These are phyloP conservation scores for Salvator merianae DNA, from an alignment of 2,113 vertebrate species.

Conservation along the genomic window DNA sequence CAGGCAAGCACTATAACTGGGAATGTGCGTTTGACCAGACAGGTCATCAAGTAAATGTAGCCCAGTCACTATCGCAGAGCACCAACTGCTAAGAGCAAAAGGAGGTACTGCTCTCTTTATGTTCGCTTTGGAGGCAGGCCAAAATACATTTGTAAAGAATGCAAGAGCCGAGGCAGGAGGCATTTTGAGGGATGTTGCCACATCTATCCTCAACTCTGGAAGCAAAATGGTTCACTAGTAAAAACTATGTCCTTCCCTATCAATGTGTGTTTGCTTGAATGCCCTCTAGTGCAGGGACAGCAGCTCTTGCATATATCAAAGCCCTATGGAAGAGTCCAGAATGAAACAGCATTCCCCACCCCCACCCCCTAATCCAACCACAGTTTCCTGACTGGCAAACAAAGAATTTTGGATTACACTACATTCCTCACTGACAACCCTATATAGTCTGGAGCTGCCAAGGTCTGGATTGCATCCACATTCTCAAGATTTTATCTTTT, in stretches of 20 bases:
- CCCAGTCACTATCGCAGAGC: not conserved
- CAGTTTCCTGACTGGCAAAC: not conserved
- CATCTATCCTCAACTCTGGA: not conserved
- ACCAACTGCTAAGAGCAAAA: not conserved
- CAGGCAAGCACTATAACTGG: not conserved
- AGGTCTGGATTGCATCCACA: not conserved
- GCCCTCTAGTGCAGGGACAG: not conserved
- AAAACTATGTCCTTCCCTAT: not conserved
- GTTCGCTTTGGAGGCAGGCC: not conserved
- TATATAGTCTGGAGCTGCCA: not conserved
- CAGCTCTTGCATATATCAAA: not conserved
- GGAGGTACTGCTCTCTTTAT: not conserved
- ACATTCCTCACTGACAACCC: not conserved
- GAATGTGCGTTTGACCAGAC: not conserved
- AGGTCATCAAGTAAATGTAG: not conserved
- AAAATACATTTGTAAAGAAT: not conserved
- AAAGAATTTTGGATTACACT: not conserved
- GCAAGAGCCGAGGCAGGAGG: not conserved
- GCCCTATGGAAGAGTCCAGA: not conserved
- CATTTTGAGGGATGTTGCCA: not conserved
- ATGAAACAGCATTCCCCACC: not conserved
- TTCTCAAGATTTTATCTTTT: constrained; percentile 23
- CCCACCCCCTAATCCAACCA: not conserved
- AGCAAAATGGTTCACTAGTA: too few species aligned
- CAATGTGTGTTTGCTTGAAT: not conserved